phyloP scores from a whole-genome alignment of 2,888 invertebrate genomes.

The Andrena dorsata region DNA sequence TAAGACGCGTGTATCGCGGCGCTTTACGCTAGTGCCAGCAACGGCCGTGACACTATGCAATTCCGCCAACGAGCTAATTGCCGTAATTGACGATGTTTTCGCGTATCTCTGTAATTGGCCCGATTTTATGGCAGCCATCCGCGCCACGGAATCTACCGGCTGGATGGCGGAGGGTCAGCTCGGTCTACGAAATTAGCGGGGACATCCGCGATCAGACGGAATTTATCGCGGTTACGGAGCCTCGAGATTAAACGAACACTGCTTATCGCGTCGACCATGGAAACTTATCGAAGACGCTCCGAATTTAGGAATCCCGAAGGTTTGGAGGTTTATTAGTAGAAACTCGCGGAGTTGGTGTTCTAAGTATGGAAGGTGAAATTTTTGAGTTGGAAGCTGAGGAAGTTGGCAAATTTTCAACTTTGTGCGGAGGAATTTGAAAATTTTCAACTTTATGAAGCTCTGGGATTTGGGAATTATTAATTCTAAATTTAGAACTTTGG shows the following conservation, averaged over 20 bases:
- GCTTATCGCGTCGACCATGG: conserved; percentile 11
- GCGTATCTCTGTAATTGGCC: conserved; percentile 51
- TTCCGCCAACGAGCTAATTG: conserved; percentile 46
- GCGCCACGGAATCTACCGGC: background rate
- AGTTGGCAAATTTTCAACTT: background rate
- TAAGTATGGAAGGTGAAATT: background rate
- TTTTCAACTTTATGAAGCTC: background rate
- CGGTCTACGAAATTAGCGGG: conserved; percentile 22
- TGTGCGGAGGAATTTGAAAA: background rate
- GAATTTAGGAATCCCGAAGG: background rate
- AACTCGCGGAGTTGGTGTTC: background rate
- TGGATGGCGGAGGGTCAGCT: background rate
- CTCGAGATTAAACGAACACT: background rate
- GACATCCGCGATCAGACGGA: background rate
- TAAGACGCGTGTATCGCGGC: conserved; percentile 7
- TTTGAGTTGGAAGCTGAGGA: background rate
- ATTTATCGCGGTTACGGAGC: conserved; percentile 33
- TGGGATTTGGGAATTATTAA: background rate
- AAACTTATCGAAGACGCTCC: conserved; percentile 11
- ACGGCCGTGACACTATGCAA: conserved; percentile 26
- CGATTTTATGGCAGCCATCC: conserved; percentile 14
- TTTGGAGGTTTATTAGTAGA: background rate
- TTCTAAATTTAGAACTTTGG: background rate
- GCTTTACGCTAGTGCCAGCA: background rate
- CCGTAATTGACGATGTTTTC: conserved; percentile 53